Percentiles rank a stretch among this genome's conserved stretches.
Evolutionary conservation across 2,113 vertebrate genomes (phyloP).

Genomic region (Pimephales promelas): DNA sequence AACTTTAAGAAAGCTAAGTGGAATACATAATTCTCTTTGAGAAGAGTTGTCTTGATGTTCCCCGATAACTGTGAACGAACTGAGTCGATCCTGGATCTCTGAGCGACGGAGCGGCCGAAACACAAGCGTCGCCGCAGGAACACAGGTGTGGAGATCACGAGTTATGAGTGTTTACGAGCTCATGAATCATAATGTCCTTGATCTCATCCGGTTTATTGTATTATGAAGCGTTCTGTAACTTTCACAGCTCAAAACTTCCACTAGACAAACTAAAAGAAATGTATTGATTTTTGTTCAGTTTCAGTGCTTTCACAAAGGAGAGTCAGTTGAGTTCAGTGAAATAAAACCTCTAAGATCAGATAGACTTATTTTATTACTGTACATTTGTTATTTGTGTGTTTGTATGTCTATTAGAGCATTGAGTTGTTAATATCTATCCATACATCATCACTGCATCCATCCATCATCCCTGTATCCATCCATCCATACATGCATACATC

Average conservation of each 20-base stretch:
- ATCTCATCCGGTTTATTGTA: not conserved
- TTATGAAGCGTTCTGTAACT: not conserved
- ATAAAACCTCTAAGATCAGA: no score
- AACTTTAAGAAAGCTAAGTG: slow-evolving; percentile 4
- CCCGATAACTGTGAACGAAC: not conserved
- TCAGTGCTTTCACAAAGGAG: not conserved
- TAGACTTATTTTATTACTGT: no score
- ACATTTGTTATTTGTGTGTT: no score
- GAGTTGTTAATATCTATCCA: no score
- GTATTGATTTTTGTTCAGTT: not conserved
- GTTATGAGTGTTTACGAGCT: not conserved
- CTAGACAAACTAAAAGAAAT: not conserved
- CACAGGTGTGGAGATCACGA: not conserved
- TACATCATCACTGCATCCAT: no score
- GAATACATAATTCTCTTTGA: slow-evolving; percentile 23
- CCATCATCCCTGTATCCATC: no score
- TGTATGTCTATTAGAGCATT: no score
- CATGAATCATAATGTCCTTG: not conserved
- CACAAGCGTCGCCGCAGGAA: no score
- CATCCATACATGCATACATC: no score
- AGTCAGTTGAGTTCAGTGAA: no score
- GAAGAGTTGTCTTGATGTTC: slow-evolving; percentile 6
- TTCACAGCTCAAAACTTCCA: not conserved
- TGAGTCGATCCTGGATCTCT: not conserved
- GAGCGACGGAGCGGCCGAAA: not conserved